phyloP scores from a whole-genome alignment of 2,888 invertebrate species.

The Ichneumon xanthorius region DNA sequence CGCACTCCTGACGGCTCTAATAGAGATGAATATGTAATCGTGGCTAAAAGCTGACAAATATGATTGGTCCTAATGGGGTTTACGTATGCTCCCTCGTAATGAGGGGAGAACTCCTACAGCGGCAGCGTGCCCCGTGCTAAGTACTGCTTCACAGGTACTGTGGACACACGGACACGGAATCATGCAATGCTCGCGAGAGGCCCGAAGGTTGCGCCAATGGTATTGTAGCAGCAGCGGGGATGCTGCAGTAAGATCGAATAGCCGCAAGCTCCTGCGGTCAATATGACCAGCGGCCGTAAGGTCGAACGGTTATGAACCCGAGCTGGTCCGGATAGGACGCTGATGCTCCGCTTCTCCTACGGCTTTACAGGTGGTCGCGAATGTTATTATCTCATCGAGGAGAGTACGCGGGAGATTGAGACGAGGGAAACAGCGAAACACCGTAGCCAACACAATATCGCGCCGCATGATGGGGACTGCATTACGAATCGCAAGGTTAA shows the following conservation, averaged over 20 bases:
- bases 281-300: background rate
- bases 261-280: background rate
- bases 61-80: slow-evolving; percentile 74
- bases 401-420: background rate
- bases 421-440: background rate
- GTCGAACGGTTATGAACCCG: slow-evolving; percentile 11
- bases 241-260: background rate
- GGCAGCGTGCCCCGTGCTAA: slow-evolving; percentile 33
- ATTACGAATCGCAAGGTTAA: slow-evolving; percentile 49
- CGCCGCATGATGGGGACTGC: slow-evolving; percentile 14
- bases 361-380: slow-evolving; percentile 17
- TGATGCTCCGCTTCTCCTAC: background rate
- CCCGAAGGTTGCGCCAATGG: background rate
- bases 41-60: slow-evolving; percentile 76
- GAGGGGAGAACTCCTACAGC: slow-evolving; percentile 54
- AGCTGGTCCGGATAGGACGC: background rate
- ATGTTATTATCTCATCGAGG: slow-evolving; percentile 16
- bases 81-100: slow-evolving; percentile 66
- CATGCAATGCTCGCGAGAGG: background rate
- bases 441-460: background rate
- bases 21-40: slow-evolving; percentile 76
- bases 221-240: background rate
- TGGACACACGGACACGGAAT: background rate
- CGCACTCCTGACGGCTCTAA: slow-evolving; percentile 68
- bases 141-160: slow-evolving; percentile 43